phyloP scores from a whole-genome alignment of 2,113 vertebrate genomes.

The Ia io region DNA sequence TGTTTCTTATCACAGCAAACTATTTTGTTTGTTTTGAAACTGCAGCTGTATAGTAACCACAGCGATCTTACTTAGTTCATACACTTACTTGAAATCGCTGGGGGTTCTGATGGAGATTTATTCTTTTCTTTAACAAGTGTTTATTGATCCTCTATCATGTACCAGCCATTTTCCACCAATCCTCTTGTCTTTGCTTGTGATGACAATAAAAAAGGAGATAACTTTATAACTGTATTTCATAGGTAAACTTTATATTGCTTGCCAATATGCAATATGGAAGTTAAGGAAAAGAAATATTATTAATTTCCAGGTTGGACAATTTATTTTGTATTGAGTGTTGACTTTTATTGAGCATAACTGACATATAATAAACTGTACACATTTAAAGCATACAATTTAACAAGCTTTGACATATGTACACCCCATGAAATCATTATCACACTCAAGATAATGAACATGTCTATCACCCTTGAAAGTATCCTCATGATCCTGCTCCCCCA shows the following conservation, averaged over 20 bases:
- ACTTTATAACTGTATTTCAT: neutral
- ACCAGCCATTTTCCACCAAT: neutral
- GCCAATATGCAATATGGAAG: neutral
- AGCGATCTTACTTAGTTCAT: neutral
- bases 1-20: neutral
- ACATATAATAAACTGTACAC: neutral
- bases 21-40: neutral
- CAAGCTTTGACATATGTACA: neutral
- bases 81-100: neutral
- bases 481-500: neutral
- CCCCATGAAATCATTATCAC: neutral
- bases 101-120: neutral
- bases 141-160: neutral
- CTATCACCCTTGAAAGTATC: neutral
- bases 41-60: neutral
- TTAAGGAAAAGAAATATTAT: neutral
- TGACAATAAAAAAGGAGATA: neutral
- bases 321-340: neutral
- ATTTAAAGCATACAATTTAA: neutral
- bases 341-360: neutral
- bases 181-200: neutral
- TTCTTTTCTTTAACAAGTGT: neutral
- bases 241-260: neutral
- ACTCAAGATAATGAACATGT: neutral
- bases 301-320: neutral